Evolutionary conservation across 2,797 vertebrate genomes (phyloP), one percentile per base, ranked within the genome.

Genomic region (Acestrorhynchus altus): DNA sequence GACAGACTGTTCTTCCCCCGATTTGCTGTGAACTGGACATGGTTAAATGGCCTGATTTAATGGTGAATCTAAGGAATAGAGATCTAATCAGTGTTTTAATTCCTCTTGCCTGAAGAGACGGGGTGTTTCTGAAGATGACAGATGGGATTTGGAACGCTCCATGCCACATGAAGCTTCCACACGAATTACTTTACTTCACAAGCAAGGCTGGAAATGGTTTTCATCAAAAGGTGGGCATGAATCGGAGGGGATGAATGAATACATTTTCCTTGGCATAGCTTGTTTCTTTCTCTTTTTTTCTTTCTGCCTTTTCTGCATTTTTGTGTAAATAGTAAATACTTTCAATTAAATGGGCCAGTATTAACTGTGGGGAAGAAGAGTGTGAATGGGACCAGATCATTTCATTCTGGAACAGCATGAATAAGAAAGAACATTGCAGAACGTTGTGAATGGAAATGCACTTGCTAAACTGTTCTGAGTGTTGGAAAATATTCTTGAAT

Each of bases 21-120:
- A n/a, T 26, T 8, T 24, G n/a, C 66, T 44, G 20, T 52, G 31
- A 31, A 26, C 59, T 63, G 26, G 46, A 63, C 54, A 63, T 8
- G 1, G 68, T 13, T 24, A 31, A 44, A 6, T 18, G 28, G 26
- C 16, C 31, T 22, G 15, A 76, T 60, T 72, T 61, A 72, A 78
- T 61, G 40, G 61, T 39, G 39, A 57, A 46, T 26, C 8, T 42
- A 61, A 28, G 31, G 51, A 74, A 18, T 18, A 64, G 49, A 64
- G n/a, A 54, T 70, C n/a, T 74, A 74, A 44, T 64, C 47, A 54
- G 52, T 56, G 24, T 69, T 28, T 42, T 69, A 74, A 67, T 74
- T 52, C 60, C 60, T 24, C 51, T 16, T 22, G 39, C 46, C 10
- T 11, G 20, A 64, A 61, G 15, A 63, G 26, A 35, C 28, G 59